phyloP scores from a whole-genome alignment of 2,888 invertebrate genomes.

The Hypolimnas misippus region DNA sequence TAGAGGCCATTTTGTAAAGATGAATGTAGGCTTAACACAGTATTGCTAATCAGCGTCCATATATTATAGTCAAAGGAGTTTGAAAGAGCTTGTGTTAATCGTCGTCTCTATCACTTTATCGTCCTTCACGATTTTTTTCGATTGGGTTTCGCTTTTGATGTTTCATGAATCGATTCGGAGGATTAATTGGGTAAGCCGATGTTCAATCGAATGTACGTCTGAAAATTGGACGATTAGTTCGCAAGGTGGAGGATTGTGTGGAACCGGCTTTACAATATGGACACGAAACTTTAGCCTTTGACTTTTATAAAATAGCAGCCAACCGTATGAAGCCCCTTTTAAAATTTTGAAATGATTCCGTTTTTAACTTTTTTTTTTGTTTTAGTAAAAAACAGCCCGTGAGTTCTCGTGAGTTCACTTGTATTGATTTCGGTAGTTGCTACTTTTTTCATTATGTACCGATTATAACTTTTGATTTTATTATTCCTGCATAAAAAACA shows the following conservation, averaged over 20 bases:
- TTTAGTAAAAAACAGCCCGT: no score
- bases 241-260: neutral
- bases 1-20: no score
- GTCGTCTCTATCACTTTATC: neutral
- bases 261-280: neutral
- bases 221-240: constrained; percentile 6
- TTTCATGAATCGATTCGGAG: constrained; percentile 3
- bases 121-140: neutral
- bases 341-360: neutral
- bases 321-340: neutral
- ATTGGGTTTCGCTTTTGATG: neutral
- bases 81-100: neutral
- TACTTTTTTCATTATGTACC: no score
- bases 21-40: no score
- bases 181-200: constrained; percentile 2
- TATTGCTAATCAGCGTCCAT: no score
- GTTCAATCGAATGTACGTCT: neutral
- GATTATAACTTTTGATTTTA: no score
- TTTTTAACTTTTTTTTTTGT: no score
- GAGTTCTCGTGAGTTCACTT: no score
- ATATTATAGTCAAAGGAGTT: neutral
- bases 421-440: no score
- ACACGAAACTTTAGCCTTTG: neutral
- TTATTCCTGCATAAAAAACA: no score
- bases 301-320: neutral